Evolutionary conservation across 2,113 vertebrate species (phyloP).

Genomic region (Acanthisitta chloris): DNA sequence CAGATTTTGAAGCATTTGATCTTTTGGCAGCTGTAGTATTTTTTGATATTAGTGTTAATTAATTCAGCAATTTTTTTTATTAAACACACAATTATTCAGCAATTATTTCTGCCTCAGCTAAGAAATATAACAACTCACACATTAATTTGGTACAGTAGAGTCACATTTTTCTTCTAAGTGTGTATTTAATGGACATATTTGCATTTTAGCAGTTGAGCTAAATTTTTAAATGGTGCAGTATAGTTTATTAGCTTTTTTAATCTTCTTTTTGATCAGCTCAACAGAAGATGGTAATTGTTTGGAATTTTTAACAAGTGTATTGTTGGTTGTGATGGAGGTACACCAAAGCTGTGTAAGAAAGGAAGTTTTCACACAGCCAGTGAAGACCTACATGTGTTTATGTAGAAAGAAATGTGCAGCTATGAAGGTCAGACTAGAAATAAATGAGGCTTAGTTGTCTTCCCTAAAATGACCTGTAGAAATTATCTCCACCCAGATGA

Average conservation of each 20-base stretch:
- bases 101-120: constrained; percentile 38
- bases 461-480: not conserved
- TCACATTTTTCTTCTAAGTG: not conserved
- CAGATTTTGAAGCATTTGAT: not conserved
- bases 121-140: not conserved
- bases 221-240: not conserved
- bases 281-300: not conserved
- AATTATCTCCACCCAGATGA: not conserved
- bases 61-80: not conserved
- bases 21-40: not conserved
- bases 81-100: not conserved
- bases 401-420: not conserved
- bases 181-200: not conserved
- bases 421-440: not conserved
- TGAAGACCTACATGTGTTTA: not conserved
- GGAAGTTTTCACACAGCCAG: not conserved
- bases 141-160: not conserved
- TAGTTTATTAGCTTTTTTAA: not conserved
- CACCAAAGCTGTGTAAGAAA: not conserved
- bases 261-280: not conserved
- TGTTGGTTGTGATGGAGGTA: not conserved
- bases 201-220: not conserved
- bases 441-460: not conserved
- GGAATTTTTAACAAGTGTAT: not conserved
- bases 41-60: not conserved